A percentile compares a stretch with the other conserved stretches of the same genome.
Conservation (phyloP, 1,140 invertebrate genomes). For the Musca domestica region DNA sequence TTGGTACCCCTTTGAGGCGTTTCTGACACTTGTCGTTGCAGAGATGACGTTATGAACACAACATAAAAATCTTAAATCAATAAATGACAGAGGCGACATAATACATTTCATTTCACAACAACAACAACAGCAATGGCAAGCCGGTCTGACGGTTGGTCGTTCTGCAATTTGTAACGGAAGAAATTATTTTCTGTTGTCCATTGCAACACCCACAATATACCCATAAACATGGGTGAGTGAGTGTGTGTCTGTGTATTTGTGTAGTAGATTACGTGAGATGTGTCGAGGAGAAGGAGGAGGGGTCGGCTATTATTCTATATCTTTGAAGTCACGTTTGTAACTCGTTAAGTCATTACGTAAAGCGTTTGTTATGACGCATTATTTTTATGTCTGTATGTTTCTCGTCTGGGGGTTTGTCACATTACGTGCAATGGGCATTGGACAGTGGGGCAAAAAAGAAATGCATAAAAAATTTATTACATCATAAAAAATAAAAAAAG, state of each 20-base stretch:
- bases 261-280: not conserved
- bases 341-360: conserved; percentile 16
- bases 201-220: not conserved
- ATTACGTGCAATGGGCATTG: no score
- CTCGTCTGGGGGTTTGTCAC: no score
- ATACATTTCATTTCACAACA: not conserved
- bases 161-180: not conserved
- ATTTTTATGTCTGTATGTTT: not conserved
- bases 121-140: not conserved
- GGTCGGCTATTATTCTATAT: not conserved
- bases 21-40: not conserved
- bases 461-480: no score
- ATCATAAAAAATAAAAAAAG: no score
- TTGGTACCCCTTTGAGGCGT: no score
- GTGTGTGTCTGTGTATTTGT: not conserved
- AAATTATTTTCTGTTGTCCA: not conserved
- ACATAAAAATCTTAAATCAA: conserved; percentile 18
- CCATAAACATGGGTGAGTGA: not conserved
- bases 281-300: not conserved
- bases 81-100: conserved; percentile 3
- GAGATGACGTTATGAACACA: not conserved
- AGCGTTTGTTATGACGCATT: conserved; percentile 17
- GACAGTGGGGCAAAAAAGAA: no score
- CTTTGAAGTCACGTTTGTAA: conserved; percentile 7
- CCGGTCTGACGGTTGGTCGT: no score